Evolutionary conservation across 64 coral and sea anemone genomes (phyloP).

Genomic region (Cladopsammia gracilis): DNA sequence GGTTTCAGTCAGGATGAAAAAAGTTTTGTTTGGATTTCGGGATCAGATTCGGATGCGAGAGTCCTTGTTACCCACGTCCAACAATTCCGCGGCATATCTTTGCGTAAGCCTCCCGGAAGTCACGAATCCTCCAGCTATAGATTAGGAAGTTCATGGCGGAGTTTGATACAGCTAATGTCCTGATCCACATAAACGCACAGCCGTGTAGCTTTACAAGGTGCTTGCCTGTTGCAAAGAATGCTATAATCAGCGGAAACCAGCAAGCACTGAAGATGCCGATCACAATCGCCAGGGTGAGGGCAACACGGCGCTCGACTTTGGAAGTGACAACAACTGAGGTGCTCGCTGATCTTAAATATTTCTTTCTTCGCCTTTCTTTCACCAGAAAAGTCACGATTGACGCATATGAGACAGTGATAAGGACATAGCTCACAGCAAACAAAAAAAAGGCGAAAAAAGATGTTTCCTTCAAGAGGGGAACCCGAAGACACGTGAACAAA

Average conservation of each 20-base stretch:
- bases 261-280: slow-evolving; percentile 1
- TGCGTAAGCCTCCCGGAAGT: not conserved
- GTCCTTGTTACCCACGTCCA: too few species aligned
- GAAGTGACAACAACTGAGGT: too few species aligned
- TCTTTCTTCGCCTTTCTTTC: not conserved
- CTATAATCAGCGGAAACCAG: slow-evolving; percentile 3
- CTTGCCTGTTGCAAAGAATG: not conserved
- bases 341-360: not conserved
- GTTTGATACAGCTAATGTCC: slow-evolving; percentile 17
- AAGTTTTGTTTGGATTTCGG: too few species aligned
- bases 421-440: not conserved
- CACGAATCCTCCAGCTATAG: not conserved
- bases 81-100: not conserved
- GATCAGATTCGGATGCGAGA: too few species aligned
- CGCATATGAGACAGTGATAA: not conserved
- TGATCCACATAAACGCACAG: not conserved
- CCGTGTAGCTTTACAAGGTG: not conserved
- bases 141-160: slow-evolving; percentile 30
- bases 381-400: not conserved
- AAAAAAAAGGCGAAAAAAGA: not conserved
- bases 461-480: too few species aligned
- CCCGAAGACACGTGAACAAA: not conserved
- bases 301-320: not conserved
- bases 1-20: not conserved
- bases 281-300: slow-evolving; percentile 14